These are phyloP conservation scores for Papilio helenus DNA, from an alignment of 1,140 invertebrate genomes.

Conservation along the genomic window DNA sequence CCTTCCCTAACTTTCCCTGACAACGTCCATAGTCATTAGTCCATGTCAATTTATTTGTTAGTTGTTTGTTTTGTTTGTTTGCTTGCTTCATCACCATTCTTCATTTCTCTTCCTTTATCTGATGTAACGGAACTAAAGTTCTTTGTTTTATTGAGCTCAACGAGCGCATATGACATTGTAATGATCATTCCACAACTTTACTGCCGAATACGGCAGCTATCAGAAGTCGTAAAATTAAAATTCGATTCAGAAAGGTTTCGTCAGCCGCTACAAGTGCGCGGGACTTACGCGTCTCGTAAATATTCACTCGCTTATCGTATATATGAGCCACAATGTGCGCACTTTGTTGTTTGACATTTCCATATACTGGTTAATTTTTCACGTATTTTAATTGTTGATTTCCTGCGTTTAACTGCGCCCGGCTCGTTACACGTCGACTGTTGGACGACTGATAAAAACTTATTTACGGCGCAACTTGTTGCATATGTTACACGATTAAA, in stretches of 20 bases:
- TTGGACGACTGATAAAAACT: conserved; percentile 3
- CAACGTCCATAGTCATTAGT: no score
- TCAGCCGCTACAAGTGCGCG: not conserved
- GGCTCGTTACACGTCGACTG: not conserved
- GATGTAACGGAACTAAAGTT: not conserved
- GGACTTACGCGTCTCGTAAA: conserved; percentile 4
- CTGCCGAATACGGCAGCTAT: conserved; percentile 5
- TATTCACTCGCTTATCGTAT: conserved; percentile 8
- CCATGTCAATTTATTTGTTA: no score
- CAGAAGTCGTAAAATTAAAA: conserved; percentile 21
- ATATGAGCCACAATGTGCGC: conserved; percentile 20
- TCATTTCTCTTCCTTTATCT: not conserved
- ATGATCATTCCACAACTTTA: conserved; percentile 9
- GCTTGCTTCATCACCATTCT: not conserved
- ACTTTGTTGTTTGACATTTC: conserved; percentile 24
- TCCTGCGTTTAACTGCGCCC: conserved; percentile 12
- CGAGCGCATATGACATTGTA: conserved; percentile 16
- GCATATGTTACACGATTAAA: not conserved
- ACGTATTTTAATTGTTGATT: conserved; percentile 19
- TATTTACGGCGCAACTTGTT: not conserved
- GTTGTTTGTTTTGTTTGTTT: not conserved
- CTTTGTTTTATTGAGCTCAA: not conserved
- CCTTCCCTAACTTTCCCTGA: no score
- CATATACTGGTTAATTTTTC: conserved; percentile 9
- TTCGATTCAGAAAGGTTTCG: conserved; percentile 4